Evolutionary conservation across 2,888 invertebrate genomes (phyloP), one percentile per base, ranked within the genome.

Genomic region (Dione juno): DNA sequence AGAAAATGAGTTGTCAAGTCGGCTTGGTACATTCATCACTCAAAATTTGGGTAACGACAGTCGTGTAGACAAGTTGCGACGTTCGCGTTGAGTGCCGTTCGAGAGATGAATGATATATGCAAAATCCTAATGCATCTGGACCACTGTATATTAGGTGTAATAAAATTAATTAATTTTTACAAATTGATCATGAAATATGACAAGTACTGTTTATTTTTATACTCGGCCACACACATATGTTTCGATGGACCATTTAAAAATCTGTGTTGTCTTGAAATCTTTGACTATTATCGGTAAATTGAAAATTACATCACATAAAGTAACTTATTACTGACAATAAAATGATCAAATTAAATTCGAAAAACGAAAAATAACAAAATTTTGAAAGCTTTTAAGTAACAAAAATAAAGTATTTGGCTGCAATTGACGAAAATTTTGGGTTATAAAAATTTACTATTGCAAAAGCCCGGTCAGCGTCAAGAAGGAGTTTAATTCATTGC

Each of bases 1-100:
- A 89, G 90, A 91, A 91, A 92, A 93, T 92, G 89, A 92, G 88
- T 92, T 92, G 91, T 92, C 92, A 90, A 83, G 85, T 89, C 78
- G 82, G 83, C 84, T 87, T 82, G 82, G 77, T 74, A 82, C 88
- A 92, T 91, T 86, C 84, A 89, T 92, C 90, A 92, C 79, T 80
- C 53, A 72, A 76, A 16, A 76, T 77, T 78, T 76, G 80, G 75
- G 76, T 79, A 79, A 77, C 73, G 74, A 77, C 74, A 61, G 76
- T 77, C 73, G 74, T 71, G 82, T 79, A 77, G 82, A 84, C 84
- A 82, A 77, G 77, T 76, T 74, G 70, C 68, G 79, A 76, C 77
- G 78, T 77, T 66, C 74, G 74, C 69, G 76, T 73, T 78, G 79
- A 79, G 77, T 78, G 77, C 75, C 58, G 67, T 71, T 68, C 74